Percentiles rank a stretch among this genome's conserved stretches.
Evolutionary conservation across 2,113 vertebrate genomes (phyloP).

Genomic region (Geothlypis trichas): DNA sequence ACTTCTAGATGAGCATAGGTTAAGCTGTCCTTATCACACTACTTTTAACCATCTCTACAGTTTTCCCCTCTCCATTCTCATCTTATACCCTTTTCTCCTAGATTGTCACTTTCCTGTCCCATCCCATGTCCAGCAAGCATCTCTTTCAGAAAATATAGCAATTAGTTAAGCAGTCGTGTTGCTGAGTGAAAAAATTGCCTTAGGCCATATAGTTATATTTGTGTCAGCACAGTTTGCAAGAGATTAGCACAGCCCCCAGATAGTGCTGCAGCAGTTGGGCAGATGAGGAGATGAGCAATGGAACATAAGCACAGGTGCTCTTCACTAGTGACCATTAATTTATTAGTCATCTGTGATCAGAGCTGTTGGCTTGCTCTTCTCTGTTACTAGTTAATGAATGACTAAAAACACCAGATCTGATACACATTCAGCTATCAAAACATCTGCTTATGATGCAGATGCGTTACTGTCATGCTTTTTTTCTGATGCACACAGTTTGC

Average conservation of each 20-base stretch:
- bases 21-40: neutral
- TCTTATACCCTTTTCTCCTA: neutral
- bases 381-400: neutral
- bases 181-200: neutral
- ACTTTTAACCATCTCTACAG: neutral
- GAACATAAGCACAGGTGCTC: neutral
- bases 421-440: neutral
- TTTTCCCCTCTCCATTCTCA: neutral
- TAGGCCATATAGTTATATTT: neutral
- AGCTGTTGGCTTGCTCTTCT: neutral
- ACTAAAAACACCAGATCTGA: neutral
- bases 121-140: neutral
- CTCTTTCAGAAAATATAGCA: neutral
- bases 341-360: neutral
- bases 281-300: neutral
- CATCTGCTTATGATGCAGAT: neutral
- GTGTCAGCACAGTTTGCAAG: neutral
- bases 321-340: neutral
- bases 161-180: neutral
- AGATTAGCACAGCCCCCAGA: neutral
- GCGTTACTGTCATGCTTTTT: neutral
- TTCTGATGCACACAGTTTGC: neutral
- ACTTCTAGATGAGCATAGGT: neutral
- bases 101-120: neutral
- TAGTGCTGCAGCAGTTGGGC: neutral